Evolutionary conservation across 2,113 vertebrate species (phyloP), one percentile per base, ranked within the genome.

Genomic region (Lepidothrix coronata): DNA sequence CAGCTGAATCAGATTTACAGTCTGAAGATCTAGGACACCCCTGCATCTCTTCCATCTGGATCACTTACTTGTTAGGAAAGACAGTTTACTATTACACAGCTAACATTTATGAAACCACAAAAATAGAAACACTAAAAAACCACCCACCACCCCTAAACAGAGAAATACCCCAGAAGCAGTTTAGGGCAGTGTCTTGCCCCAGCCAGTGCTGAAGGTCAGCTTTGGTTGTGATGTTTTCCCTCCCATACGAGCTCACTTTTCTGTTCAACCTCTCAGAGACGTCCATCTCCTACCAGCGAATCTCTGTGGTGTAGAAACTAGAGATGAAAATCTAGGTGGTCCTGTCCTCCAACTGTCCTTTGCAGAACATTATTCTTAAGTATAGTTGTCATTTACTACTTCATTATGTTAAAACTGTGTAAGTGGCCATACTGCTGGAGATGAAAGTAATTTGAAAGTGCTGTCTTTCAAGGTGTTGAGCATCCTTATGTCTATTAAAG

Each of bases 391-490:
- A 24, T 65, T 83, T 80, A 12, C 43, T 88, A 39, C 51, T 91
- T 62, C 35, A 33, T 76, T 61, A 65, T 87, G n/a, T 57, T 85
- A 84, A 75, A 85, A 57, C 14, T 46, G 8, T 37, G 5, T 77
- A 77, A 96, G 51, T 61, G 65, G 82, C 55, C 59, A 28, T 43
- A n/a, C 33, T 74, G 57, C 51, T 92, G 52, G 59, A 90, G 79
- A 59, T 77, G 3, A 44, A 75, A 93, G 63, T 51, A 55, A 58
- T 83, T 55, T 82, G 58, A 46, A 91, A 84, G 51, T 55, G 59
- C 66, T 73, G 44, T 37, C 58, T 54, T 88, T 88, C 67, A 86
- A 92, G 92, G 75, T 92, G 83, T 84, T 78, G 62, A 93, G 57
- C 44, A 79, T 91, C 85, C 37, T 89, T 78, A 61, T 58, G 35